Conservation (phyloP, 2,888 invertebrate genomes). For the Cheilosia impressa region DNA sequence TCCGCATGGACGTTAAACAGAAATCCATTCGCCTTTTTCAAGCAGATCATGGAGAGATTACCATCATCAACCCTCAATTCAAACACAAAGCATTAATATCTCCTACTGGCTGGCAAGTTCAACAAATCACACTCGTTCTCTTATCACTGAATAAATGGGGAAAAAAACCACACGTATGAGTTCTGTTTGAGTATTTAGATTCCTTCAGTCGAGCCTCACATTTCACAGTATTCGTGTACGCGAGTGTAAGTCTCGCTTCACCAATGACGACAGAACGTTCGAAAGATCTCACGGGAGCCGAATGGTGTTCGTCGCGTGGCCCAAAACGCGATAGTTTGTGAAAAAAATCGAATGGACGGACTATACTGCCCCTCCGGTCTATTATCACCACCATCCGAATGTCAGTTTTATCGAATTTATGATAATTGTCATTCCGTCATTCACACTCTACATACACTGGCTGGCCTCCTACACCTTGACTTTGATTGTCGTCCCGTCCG, state of each 20-base stretch:
- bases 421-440: constrained; percentile 72
- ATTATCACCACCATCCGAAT: constrained; percentile 52
- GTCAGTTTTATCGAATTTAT: constrained; percentile 72
- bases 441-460: constrained; percentile 47
- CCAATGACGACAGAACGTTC: constrained; percentile 6
- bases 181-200: not conserved
- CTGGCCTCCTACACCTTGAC: constrained; percentile 70
- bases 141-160: constrained; percentile 31
- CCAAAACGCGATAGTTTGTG: constrained; percentile 7
- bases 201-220: constrained; percentile 25
- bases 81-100: not conserved
- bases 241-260: not conserved
- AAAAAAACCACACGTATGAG: not conserved
- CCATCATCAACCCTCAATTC: not conserved
- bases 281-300: not conserved
- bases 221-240: constrained; percentile 3
- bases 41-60: not conserved
- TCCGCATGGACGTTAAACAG: not conserved
- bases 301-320: constrained; percentile 50
- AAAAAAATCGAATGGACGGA: constrained; percentile 52
- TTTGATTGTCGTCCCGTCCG: constrained; percentile 46
- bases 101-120: not conserved
- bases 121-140: constrained; percentile 17
- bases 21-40: no score
- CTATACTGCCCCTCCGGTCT: not conserved